Evolutionary conservation across 2,797 vertebrate genomes (phyloP).

Genomic region (Silurus aristotelis): DNA sequence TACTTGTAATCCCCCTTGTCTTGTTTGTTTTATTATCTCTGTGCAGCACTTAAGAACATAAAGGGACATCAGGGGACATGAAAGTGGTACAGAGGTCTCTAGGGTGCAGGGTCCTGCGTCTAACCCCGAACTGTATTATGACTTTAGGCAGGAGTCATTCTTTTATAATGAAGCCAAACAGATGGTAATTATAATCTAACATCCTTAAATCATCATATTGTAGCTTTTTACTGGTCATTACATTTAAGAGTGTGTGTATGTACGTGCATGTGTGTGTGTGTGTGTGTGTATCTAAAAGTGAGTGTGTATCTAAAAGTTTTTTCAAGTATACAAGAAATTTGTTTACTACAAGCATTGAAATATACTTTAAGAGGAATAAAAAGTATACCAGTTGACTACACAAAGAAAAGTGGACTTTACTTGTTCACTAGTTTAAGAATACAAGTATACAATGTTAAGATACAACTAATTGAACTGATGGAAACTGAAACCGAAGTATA

Average conservation of each 20-base stretch:
- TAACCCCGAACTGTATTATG: constrained; percentile 23
- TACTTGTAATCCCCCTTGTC: constrained; percentile 21
- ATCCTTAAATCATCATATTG: constrained; percentile 11
- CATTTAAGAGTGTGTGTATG: background rate
- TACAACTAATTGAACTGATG: background rate
- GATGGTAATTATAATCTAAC: background rate
- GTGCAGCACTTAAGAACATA: constrained; percentile 37
- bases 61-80: constrained; percentile 29
- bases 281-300: background rate
- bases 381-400: background rate
- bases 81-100: constrained; percentile 34
- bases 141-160: background rate
- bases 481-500: background rate
- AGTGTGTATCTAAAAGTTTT: too few species aligned
- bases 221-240: background rate
- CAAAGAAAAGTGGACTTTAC: background rate
- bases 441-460: too few species aligned
- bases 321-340: too few species aligned
- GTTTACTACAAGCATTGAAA: too few species aligned
- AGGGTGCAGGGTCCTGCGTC: background rate
- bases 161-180: background rate
- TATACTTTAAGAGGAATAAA: background rate
- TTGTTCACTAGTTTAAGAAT: background rate
- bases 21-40: constrained; percentile 33
- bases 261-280: background rate